Conservation (phyloP, 2,113 vertebrate species). For the Anoura caudifer region DNA sequence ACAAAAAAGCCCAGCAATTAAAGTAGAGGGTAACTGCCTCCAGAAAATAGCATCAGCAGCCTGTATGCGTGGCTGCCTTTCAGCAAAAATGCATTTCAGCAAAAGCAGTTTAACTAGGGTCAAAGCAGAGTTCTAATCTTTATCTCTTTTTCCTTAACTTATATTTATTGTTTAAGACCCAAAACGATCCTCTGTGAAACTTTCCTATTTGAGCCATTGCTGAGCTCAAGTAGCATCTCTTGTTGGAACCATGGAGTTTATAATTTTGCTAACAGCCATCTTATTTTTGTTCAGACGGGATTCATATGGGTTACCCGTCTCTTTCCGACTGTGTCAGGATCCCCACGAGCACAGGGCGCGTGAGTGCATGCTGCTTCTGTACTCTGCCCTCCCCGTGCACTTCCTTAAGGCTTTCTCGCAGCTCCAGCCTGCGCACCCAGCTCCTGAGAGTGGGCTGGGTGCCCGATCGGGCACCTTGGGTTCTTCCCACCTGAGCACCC, state of each 20-base stretch:
- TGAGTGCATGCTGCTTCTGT: neutral
- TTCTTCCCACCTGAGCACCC: neutral
- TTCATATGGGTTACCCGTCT: neutral
- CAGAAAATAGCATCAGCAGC: neutral
- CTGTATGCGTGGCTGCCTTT: neutral
- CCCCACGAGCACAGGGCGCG: neutral
- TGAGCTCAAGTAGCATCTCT: neutral
- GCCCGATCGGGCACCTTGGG: neutral
- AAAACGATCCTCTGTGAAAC: neutral
- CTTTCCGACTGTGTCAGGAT: neutral
- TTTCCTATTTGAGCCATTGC: neutral
- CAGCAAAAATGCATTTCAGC: neutral
- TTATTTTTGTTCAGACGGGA: constrained; percentile 25
- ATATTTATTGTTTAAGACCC: neutral
- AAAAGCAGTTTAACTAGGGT: neutral
- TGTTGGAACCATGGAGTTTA: neutral
- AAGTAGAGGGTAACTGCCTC: neutral
- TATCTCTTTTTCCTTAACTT: neutral
- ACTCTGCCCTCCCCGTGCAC: fast-evolving
- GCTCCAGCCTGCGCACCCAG: fast-evolving
- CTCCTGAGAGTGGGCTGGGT: neutral
- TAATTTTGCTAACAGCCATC: neutral
- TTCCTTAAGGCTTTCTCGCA: too few species aligned
- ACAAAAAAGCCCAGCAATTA: neutral
- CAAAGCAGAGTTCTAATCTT: neutral